Conservation (phyloP, 2,888 invertebrate species). For the Dione juno region DNA sequence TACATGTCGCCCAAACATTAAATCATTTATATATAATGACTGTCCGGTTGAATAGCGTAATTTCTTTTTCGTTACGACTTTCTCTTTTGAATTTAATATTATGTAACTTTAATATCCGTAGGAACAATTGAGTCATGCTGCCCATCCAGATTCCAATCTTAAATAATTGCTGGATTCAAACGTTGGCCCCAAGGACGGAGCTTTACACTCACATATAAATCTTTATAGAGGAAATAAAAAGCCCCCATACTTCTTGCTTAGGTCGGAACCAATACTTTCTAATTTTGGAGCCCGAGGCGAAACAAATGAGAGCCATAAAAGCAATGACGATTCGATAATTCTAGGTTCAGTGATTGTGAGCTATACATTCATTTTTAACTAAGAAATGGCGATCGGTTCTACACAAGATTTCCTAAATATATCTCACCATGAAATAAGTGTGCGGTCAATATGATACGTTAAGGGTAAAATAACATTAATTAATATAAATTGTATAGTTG, state of each 20-base stretch:
- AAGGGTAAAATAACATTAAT: slow-evolving; percentile 43
- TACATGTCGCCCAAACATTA: slow-evolving; percentile 29
- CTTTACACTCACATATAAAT: slow-evolving; percentile 68
- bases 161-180: slow-evolving; percentile 65
- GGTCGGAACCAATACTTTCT: slow-evolving; percentile 69
- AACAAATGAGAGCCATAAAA: slow-evolving; percentile 71
- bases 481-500: slow-evolving; percentile 45
- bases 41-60: slow-evolving; percentile 53
- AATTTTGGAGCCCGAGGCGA: slow-evolving; percentile 76
- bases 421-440: slow-evolving; percentile 43
- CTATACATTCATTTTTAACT: slow-evolving; percentile 45
- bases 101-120: slow-evolving; percentile 51
- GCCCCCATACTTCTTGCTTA: slow-evolving; percentile 55
- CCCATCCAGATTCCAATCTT: slow-evolving; percentile 56
- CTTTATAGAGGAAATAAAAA: slow-evolving; percentile 68
- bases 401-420: slow-evolving; percentile 30
- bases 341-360: slow-evolving; percentile 51
- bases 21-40: slow-evolving; percentile 40
- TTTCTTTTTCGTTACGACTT: slow-evolving; percentile 58
- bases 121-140: slow-evolving; percentile 54
- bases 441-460: slow-evolving; percentile 27
- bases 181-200: slow-evolving; percentile 52
- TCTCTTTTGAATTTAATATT: slow-evolving; percentile 59
- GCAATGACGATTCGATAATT: slow-evolving; percentile 62
- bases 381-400: slow-evolving; percentile 38